A percentile compares a stretch with the other conserved stretches of the same genome.
Conservation (phyloP, 2,888 invertebrate genomes). For the Pseudoips prasinana region DNA sequence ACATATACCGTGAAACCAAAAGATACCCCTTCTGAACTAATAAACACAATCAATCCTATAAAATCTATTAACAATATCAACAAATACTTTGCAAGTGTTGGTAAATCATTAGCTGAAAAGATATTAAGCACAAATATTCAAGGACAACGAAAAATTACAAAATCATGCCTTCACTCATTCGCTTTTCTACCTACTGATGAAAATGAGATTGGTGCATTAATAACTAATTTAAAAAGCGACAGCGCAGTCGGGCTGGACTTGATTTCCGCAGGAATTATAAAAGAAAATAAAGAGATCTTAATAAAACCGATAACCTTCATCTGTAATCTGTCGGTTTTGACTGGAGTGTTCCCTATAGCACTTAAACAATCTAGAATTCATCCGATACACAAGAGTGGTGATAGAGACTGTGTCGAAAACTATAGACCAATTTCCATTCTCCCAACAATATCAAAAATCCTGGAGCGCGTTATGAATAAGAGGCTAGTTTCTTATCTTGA, state of each 20-base stretch:
- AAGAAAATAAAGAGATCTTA: constrained; percentile 1
- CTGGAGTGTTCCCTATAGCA: constrained; percentile 2
- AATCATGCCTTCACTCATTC: neutral
- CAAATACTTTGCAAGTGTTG: neutral
- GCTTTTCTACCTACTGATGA: constrained; percentile 2
- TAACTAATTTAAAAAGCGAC: constrained; percentile 1
- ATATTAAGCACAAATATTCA: neutral
- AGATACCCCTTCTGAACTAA: neutral
- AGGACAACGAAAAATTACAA: neutral
- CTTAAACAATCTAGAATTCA: constrained; percentile 2
- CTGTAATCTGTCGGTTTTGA: constrained; percentile 2
- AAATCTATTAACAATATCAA: neutral
- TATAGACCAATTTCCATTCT: constrained; percentile 5
- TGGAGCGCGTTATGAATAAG: neutral
- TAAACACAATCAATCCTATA: neutral
- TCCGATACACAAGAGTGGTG: neutral
- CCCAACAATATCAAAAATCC: neutral
- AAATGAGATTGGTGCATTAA: neutral
- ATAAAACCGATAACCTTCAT: constrained; percentile 1
- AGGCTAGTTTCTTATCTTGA: neutral
- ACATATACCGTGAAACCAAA: neutral
- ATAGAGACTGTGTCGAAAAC: constrained; percentile 2
- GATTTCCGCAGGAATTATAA: constrained; percentile 2
- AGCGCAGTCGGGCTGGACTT: constrained; percentile 3
- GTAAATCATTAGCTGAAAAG: neutral